Evolutionary conservation across 2,888 invertebrate genomes (phyloP).

Genomic region (Drosophila nigricruria): DNA sequence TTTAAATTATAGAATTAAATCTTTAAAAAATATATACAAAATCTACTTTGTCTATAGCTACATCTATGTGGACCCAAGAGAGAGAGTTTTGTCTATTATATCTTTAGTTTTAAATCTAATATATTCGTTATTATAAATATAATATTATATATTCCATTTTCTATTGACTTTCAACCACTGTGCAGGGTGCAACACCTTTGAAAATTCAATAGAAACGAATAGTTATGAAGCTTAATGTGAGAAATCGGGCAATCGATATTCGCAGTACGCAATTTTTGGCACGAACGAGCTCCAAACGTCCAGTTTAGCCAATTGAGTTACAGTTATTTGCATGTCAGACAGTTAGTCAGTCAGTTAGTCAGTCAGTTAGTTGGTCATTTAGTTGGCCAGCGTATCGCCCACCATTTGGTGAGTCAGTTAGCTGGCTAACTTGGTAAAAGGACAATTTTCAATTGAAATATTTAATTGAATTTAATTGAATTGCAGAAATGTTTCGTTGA

Average conservation of each 20-base stretch:
- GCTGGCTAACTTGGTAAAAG: neutral
- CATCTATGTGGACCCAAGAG: too few relatives aligned
- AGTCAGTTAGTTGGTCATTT: too few relatives aligned
- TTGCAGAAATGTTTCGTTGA: constrained; percentile 40
- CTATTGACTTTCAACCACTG: constrained; percentile 15
- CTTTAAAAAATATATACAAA: too few relatives aligned
- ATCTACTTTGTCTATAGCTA: too few relatives aligned
- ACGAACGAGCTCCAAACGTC: constrained; percentile 34
- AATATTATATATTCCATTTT: neutral
- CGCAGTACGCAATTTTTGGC: constrained; percentile 52
- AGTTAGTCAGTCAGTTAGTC: neutral
- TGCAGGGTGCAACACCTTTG: constrained; percentile 32
- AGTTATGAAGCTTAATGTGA: constrained; percentile 37
- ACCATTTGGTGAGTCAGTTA: constrained; percentile 13
- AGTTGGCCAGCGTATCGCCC: neutral
- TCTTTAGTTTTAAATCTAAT: too few relatives aligned
- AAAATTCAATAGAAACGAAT: constrained; percentile 32
- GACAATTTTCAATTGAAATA: constrained; percentile 60
- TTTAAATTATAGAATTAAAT: too few relatives aligned
- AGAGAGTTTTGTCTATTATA: too few relatives aligned
- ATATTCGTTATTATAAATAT: neutral
- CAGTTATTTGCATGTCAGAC: constrained; percentile 42
- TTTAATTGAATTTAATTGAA: constrained; percentile 68
- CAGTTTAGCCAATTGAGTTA: constrained; percentile 16
- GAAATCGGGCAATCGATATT: constrained; percentile 61